Evolutionary conservation across 2,113 vertebrate genomes (phyloP).

Genomic region (Chaenogobius annularis): DNA sequence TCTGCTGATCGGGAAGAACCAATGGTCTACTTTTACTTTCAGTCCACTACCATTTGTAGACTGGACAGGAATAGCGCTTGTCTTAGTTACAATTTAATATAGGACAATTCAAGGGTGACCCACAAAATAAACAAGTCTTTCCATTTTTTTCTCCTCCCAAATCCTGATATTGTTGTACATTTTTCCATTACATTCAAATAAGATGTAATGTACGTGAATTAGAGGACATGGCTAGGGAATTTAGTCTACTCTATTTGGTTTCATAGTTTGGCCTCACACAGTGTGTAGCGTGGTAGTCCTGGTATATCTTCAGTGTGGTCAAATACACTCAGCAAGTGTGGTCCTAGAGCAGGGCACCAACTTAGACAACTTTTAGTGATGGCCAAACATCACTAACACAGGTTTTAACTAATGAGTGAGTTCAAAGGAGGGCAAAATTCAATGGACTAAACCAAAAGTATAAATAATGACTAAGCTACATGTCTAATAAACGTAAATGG

Average conservation of each 20-base stretch:
- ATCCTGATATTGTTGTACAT: no score
- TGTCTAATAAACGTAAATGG: no score
- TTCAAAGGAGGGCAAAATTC: neutral
- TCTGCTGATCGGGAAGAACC: constrained; percentile 41
- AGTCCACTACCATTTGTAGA: constrained; percentile 40
- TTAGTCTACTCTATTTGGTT: constrained; percentile 26
- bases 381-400: neutral
- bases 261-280: constrained; percentile 11
- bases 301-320: constrained; percentile 15
- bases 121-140: neutral
- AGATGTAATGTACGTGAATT: neutral
- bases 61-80: constrained; percentile 67
- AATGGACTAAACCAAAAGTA: no score
- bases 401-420: neutral
- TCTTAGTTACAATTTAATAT: constrained; percentile 31
- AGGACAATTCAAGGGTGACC: constrained; percentile 27
- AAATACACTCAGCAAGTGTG: neutral
- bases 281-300: neutral
- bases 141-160: neutral
- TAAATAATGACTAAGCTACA: no score
- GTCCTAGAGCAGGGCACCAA: neutral
- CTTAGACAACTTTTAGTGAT: neutral
- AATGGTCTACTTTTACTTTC: constrained; percentile 2
- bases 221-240: constrained; percentile 3
- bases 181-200: neutral